phyloP scores from a whole-genome alignment of 2,113 vertebrate species.

The Prionailurus bengalensis region DNA sequence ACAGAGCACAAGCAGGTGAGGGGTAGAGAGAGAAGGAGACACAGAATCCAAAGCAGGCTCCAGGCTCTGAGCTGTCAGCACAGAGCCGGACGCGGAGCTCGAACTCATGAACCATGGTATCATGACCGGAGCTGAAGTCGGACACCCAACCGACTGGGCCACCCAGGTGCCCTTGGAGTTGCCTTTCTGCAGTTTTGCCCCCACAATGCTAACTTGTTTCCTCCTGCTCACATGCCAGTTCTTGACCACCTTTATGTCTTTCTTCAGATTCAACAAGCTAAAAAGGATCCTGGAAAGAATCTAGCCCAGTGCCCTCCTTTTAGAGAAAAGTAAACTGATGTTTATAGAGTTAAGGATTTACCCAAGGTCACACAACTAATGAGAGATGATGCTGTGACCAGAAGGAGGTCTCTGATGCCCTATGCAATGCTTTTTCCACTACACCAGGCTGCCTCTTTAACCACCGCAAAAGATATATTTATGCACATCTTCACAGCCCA shows the following conservation, averaged over 20 bases:
- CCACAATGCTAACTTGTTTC: not conserved
- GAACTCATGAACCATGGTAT: too few relatives aligned
- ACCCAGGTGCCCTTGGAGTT: not conserved
- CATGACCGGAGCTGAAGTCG: too few relatives aligned
- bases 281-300: not conserved
- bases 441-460: not conserved
- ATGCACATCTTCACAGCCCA: not conserved
- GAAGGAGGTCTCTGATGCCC: not conserved
- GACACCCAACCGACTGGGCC: too few relatives aligned
- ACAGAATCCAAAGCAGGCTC: too few relatives aligned
- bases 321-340: not conserved
- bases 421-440: not conserved
- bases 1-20: too few relatives aligned
- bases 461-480: not conserved
- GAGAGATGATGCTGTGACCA: not conserved
- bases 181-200: not conserved
- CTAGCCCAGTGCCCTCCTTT: not conserved
- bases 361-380: not conserved
- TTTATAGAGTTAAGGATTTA: not conserved
- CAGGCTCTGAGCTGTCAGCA: too few relatives aligned
- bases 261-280: not conserved
- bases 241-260: not conserved
- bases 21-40: too few relatives aligned
- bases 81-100: too few relatives aligned
- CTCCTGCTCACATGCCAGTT: not conserved